Conservation (phyloP, 1,140 invertebrate species). For the Matsumurasca onukii region DNA sequence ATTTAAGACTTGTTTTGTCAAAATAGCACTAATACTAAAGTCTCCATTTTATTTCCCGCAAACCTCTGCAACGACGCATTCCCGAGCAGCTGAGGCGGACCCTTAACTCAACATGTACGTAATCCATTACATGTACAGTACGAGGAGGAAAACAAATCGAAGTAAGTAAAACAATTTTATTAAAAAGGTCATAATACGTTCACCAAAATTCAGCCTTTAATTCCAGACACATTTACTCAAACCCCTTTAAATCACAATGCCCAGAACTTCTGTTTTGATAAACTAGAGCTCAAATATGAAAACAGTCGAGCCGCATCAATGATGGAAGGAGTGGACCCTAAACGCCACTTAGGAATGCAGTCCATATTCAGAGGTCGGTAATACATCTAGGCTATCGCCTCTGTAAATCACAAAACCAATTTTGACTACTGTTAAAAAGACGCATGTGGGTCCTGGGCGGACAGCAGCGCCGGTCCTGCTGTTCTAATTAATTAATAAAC, state of each 20-base stretch:
- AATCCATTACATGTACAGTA: too few relatives aligned
- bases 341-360: background rate
- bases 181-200: background rate
- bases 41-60: too few relatives aligned
- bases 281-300: too few relatives aligned
- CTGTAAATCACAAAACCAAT: constrained; percentile 13
- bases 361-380: background rate
- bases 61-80: too few relatives aligned
- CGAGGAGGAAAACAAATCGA: too few relatives aligned
- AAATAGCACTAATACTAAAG: too few relatives aligned
- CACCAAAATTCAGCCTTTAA: background rate
- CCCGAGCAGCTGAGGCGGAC: too few relatives aligned
- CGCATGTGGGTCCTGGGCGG: background rate
- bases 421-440: constrained; percentile 1
- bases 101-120: too few relatives aligned
- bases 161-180: background rate
- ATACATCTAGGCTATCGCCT: background rate
- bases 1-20: too few relatives aligned
- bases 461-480: background rate
- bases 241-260: background rate
- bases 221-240: background rate
- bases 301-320: too few relatives aligned
- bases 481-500: background rate
- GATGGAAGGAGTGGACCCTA: too few relatives aligned
- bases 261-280: too few relatives aligned